These are phyloP conservation scores for Hypotaenidia philippensis DNA, from an alignment of 2,797 vertebrate genomes.

Conservation along the genomic window DNA sequence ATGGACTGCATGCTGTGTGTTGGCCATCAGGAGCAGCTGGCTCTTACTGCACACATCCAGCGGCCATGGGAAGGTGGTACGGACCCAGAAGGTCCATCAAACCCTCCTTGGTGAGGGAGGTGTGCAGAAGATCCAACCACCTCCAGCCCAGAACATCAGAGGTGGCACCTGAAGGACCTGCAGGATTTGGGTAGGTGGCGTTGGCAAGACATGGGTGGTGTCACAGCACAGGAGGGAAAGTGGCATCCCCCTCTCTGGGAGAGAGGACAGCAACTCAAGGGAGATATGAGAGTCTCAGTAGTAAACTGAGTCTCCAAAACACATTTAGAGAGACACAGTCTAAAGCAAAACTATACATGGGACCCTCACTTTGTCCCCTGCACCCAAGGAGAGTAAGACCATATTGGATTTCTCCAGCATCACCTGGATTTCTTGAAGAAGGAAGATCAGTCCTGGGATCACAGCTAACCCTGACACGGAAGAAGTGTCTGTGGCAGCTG, in stretches of 20 bases:
- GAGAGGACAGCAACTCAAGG: neutral
- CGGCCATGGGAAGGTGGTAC: neutral
- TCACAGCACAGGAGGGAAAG: neutral
- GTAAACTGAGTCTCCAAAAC: neutral
- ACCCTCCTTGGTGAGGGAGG: neutral
- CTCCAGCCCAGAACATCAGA: rapidly evolving
- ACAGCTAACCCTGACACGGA: neutral
- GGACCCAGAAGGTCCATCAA: neutral
- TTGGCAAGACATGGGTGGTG: neutral
- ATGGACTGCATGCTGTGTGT: neutral
- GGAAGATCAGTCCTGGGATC: neutral
- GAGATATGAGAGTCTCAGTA: neutral
- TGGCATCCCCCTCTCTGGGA: neutral
- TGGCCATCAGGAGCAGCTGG: neutral
- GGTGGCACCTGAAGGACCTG: neutral
- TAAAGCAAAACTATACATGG: neutral
- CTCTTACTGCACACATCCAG: neutral
- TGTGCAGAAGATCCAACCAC: neutral
- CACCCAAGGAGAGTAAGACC: neutral
- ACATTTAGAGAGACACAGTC: neutral
- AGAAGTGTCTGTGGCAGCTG: neutral
- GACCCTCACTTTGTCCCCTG: neutral
- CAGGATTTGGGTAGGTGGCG: rapidly evolving
- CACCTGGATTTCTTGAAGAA: neutral
- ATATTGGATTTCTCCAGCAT: neutral